Percentiles rank a stretch among this genome's conserved stretches.
Evolutionary conservation across 2,113 vertebrate genomes (phyloP).

Genomic region (Genyomyrus donnyi): DNA sequence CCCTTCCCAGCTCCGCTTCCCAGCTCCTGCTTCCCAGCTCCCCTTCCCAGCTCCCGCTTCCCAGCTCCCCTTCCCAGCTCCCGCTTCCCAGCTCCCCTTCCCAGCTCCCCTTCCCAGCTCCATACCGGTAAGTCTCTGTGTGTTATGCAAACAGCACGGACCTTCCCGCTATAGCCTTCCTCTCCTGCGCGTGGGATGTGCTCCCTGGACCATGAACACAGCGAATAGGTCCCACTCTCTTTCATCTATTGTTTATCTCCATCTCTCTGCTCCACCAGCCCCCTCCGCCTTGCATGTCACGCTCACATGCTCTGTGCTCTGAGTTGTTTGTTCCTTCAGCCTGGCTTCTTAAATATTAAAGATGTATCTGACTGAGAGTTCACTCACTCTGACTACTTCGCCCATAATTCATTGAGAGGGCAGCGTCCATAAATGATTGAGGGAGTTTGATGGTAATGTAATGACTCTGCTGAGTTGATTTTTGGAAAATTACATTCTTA

Average conservation of each 20-base stretch:
- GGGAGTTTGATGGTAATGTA: not conserved
- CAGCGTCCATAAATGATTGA: not conserved
- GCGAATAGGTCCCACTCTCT: not conserved
- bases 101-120: not conserved
- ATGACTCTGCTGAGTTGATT: not conserved
- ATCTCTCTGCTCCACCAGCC: not conserved
- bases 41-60: too few relatives aligned
- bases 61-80: too few relatives aligned
- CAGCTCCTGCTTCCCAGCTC: too few relatives aligned
- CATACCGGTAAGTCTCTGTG: not conserved
- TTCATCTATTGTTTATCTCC: not conserved
- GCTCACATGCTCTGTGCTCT: not conserved
- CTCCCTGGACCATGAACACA: conserved; percentile 6
- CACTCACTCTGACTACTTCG: not conserved
- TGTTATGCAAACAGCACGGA: not conserved
- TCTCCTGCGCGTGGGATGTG: not conserved
- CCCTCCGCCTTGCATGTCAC: not conserved
- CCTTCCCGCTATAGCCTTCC: too few relatives aligned
- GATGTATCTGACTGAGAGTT: not conserved
- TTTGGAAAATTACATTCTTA: not conserved
- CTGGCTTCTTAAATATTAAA: not conserved
- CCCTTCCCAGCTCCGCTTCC: too few relatives aligned
- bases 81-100: too few relatives aligned
- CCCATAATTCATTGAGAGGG: not conserved
- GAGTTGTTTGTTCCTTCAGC: not conserved